Percentiles rank a stretch among this genome's conserved stretches.
Conservation (phyloP, 2,113 vertebrate genomes). For the Elephantulus edwardii region DNA sequence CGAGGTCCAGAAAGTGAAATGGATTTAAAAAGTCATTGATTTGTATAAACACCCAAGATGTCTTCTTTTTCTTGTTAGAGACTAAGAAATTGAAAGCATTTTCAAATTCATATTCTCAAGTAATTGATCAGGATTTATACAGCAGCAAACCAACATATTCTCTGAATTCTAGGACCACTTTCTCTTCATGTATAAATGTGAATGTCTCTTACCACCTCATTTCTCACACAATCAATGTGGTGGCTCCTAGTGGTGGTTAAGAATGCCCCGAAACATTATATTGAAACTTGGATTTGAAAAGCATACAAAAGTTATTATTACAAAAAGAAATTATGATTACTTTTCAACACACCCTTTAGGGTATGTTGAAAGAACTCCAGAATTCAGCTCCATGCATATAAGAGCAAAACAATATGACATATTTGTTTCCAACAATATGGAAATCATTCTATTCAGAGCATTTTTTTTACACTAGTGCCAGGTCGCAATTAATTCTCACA, state of each 20-base stretch:
- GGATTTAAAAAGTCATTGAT: not conserved
- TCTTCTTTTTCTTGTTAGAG: conserved; percentile 31
- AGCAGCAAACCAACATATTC: not conserved
- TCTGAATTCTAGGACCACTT: not conserved
- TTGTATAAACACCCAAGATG: conserved; percentile 46
- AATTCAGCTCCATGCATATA: not conserved
- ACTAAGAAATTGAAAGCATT: not conserved
- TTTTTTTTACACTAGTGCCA: not conserved
- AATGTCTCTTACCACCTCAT: not conserved
- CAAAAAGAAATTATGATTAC: too few relatives aligned
- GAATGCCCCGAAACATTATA: not conserved
- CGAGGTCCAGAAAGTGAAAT: not conserved
- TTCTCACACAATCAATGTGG: too few relatives aligned
- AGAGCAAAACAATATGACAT: not conserved
- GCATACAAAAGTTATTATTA: not conserved
- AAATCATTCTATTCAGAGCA: not conserved
- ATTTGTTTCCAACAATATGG: not conserved
- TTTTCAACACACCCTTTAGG: not conserved
- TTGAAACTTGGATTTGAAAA: not conserved
- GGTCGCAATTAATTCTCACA: not conserved
- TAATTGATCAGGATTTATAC: not conserved
- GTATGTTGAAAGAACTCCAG: not conserved
- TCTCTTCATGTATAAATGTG: not conserved
- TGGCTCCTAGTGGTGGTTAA: not conserved
- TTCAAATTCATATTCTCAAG: conserved; percentile 31